Conservation (phyloP, 1,140 invertebrate species). For the Aphidius gifuensis region DNA sequence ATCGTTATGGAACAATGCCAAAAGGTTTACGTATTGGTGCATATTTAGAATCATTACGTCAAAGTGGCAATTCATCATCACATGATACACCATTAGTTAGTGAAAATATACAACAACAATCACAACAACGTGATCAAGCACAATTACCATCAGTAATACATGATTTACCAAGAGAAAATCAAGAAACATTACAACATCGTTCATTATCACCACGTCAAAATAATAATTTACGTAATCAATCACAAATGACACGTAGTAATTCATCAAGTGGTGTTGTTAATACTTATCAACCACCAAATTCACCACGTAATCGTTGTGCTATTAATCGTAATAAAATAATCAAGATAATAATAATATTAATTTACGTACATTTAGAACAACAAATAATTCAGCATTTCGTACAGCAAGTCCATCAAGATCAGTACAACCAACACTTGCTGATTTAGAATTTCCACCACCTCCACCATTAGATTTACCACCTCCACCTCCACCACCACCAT, state of each 20-base stretch:
- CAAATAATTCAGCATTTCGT: constrained; percentile 57
- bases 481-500: constrained; percentile 42
- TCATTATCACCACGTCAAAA: constrained; percentile 57
- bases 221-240: constrained; percentile 62
- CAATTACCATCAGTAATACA: constrained; percentile 13
- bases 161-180: constrained; percentile 4
- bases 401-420: constrained; percentile 60
- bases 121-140: constrained; percentile 11
- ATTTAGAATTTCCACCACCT: constrained; percentile 82
- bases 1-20: constrained; percentile 93
- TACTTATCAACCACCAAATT: constrained; percentile 61
- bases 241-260: constrained; percentile 81
- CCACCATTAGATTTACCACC: constrained; percentile 75
- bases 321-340: constrained; percentile 46
- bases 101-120: constrained; percentile 35
- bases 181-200: constrained; percentile 44
- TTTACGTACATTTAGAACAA: constrained; percentile 57
- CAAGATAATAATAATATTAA: constrained; percentile 40
- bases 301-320: constrained; percentile 56
- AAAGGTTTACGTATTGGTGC: constrained; percentile 94
- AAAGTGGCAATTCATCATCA: constrained; percentile 64
- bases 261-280: constrained; percentile 75
- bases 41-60: constrained; percentile 87
- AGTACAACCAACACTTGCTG: constrained; percentile 65
- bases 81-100: constrained; percentile 52